Conservation (phyloP, 1,140 invertebrate species). For the Euura lappo region DNA sequence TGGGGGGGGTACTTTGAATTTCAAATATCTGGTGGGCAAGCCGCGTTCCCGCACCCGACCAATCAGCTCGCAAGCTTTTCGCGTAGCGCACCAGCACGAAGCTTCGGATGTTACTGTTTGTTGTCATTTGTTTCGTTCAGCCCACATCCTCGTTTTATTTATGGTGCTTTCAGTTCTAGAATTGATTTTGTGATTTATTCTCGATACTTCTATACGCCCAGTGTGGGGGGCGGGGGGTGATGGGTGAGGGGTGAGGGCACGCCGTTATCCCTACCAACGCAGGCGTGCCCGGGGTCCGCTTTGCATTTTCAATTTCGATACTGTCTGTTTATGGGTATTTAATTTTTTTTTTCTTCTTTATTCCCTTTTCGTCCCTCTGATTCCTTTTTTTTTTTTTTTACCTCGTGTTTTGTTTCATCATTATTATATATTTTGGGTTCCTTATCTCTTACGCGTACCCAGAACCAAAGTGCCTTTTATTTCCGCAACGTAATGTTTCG, state of each 20-base stretch:
- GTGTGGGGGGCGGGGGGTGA: too few relatives aligned
- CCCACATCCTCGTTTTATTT: constrained; percentile 46
- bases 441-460: too few relatives aligned
- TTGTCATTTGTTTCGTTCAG: constrained; percentile 1
- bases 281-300: neutral
- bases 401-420: too few relatives aligned
- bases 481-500: neutral
- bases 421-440: too few relatives aligned
- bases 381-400: too few relatives aligned
- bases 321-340: constrained; percentile 7
- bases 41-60: constrained; percentile 6
- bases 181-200: constrained; percentile 51
- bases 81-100: neutral
- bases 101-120: constrained; percentile 7
- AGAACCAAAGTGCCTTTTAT: neutral
- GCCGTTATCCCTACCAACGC: neutral
- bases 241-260: constrained; percentile 12
- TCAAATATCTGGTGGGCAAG: constrained; percentile 48
- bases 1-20: constrained; percentile 47
- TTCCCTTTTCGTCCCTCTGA: neutral
- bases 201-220: constrained; percentile 17
- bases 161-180: constrained; percentile 35
- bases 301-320: constrained; percentile 7
- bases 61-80: neutral
- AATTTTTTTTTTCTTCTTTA: neutral